A percentile compares a stretch with the other conserved stretches of the same genome.
Evolutionary conservation across 2,113 vertebrate species (phyloP).

Genomic region (Pelmatolapia mariae): DNA sequence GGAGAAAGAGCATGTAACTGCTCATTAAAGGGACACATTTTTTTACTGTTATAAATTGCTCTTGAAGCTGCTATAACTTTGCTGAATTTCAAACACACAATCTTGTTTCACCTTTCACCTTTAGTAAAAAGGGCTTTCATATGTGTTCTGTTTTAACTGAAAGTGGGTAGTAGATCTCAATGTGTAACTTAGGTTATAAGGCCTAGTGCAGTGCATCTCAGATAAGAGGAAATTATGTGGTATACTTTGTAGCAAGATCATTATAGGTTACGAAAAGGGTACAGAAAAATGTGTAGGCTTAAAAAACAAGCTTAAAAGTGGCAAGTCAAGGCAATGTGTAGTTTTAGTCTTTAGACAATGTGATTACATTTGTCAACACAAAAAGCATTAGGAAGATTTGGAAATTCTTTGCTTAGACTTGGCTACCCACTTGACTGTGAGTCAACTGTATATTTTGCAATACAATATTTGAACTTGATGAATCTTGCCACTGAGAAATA

Average conservation of each 20-base stretch:
- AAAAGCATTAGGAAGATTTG: neutral
- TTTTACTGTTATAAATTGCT: neutral
- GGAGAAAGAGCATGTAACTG: neutral
- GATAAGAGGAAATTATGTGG: neutral
- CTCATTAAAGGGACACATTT: neutral
- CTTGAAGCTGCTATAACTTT: neutral
- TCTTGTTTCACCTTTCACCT: neutral
- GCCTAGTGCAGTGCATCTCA: neutral
- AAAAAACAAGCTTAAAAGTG: neutral
- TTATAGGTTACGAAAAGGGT: neutral
- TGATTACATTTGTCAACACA: neutral
- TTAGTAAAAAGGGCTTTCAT: neutral
- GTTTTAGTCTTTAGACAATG: neutral
- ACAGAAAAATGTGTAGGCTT: neutral
- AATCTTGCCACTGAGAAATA: neutral
- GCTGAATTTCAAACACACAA: neutral
- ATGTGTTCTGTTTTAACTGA: neutral
- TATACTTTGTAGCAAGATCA: rapidly evolving
- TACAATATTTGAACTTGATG: neutral
- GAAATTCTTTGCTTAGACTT: neutral
- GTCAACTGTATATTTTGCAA: neutral
- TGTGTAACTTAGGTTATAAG: too few species aligned
- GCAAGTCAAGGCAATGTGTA: neutral
- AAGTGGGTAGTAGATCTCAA: neutral
- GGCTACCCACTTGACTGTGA: neutral